Evolutionary conservation across 2,113 vertebrate species (phyloP).

Genomic region (Chaetodon trifascialis): DNA sequence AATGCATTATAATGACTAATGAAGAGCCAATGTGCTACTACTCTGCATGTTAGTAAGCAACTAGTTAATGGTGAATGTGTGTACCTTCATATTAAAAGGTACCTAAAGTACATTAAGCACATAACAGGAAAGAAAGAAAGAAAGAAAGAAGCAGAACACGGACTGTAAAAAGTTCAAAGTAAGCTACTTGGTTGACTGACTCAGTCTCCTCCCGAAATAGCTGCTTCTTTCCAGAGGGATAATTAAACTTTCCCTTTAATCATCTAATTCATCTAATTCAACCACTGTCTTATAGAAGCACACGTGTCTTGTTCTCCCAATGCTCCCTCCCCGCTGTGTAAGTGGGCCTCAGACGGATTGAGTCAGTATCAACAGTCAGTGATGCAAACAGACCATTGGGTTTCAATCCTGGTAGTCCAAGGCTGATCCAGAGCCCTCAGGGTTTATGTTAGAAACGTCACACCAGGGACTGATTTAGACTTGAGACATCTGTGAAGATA

Average conservation of each 20-base stretch:
- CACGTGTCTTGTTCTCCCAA: neutral
- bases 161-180: slow-evolving; percentile 15
- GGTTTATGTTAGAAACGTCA: slow-evolving; percentile 36
- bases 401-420: slow-evolving; percentile 1
- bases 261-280: slow-evolving; percentile 32
- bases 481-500: neutral
- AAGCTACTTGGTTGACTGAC: neutral
- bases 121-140: neutral
- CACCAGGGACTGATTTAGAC: slow-evolving; percentile 22
- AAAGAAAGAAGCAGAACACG: neutral
- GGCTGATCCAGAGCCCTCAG: neutral
- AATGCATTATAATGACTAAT: too few relatives aligned
- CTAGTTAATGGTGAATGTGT: too few relatives aligned
- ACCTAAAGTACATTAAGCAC: neutral
- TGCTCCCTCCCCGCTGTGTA: neutral
- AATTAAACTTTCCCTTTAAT: slow-evolving; percentile 41
- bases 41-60: too few relatives aligned
- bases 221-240: neutral
- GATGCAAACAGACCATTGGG: slow-evolving; percentile 16
- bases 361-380: slow-evolving; percentile 28
- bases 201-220: slow-evolving; percentile 21
- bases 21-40: too few relatives aligned
- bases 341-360: slow-evolving; percentile 12
- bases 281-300: slow-evolving; percentile 10
- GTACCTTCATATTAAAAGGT: neutral